Conservation (phyloP, 2,888 invertebrate genomes). For the Tanypteryx hageni region DNA sequence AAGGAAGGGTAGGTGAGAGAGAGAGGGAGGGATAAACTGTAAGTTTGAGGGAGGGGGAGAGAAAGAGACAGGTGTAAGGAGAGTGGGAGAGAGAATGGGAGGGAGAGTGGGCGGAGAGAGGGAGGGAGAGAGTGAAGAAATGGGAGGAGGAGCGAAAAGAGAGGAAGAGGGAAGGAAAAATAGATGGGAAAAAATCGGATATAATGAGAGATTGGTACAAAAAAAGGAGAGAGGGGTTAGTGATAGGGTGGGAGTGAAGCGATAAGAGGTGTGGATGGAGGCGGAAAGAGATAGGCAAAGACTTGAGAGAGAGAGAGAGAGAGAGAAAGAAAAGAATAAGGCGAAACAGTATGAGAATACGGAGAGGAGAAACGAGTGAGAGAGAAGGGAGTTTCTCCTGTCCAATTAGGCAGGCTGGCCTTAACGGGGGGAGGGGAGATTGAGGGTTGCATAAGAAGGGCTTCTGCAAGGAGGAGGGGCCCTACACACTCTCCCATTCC, state of each 20-base stretch:
- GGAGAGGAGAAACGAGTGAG: not conserved
- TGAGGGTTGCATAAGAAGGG: constrained; percentile 32
- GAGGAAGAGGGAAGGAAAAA: too few relatives aligned
- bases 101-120: not conserved
- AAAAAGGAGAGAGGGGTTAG: not conserved
- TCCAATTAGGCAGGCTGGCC: constrained; percentile 33
- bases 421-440: not conserved
- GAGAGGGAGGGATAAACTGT: too few relatives aligned
- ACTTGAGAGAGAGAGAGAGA: not conserved
- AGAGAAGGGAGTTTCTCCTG: constrained; percentile 25
- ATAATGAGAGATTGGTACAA: not conserved
- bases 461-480: not conserved
- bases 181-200: not conserved
- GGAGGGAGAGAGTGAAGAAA: too few relatives aligned
- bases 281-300: not conserved
- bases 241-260: not conserved
- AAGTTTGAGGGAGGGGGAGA: not conserved
- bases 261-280: not conserved
- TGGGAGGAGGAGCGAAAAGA: too few relatives aligned
- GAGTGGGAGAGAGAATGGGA: not conserved
- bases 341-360: too few relatives aligned
- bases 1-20: too few relatives aligned
- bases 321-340: not conserved
- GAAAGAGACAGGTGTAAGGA: not conserved
- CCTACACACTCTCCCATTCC: not conserved